A percentile compares a stretch with the other conserved stretches of the same genome.
These are phyloP conservation scores for Ophiodon elongatus DNA, from an alignment of 2,113 vertebrate genomes.

Conservation along the genomic window DNA sequence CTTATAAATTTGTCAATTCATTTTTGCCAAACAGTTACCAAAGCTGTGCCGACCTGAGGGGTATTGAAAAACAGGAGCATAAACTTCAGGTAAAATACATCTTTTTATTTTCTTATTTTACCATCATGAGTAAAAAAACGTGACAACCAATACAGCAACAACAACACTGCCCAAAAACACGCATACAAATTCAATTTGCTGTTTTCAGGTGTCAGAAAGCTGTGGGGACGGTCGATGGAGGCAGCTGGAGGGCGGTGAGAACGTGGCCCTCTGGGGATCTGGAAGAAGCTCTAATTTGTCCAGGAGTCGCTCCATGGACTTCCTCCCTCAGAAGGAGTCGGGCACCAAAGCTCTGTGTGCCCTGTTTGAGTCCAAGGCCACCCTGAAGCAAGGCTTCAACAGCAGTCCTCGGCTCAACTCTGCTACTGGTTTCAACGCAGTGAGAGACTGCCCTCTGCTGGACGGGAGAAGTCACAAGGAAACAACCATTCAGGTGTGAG, in stretches of 20 bases:
- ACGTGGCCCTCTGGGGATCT: not conserved
- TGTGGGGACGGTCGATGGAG: constrained; percentile 45
- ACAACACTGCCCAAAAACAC: not conserved
- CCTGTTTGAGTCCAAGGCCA: constrained; percentile 81
- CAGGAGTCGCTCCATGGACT: constrained; percentile 79
- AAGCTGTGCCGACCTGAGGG: constrained; percentile 76
- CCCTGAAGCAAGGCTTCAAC: constrained; percentile 38
- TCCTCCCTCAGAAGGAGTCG: constrained; percentile 49
- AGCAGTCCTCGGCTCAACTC: constrained; percentile 57
- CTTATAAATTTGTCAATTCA: constrained; percentile 4
- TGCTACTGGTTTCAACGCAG: not conserved
- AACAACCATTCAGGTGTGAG: constrained; percentile 58
- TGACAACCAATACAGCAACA: not conserved
- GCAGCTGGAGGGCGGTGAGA: constrained; percentile 34
- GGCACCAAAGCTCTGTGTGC: constrained; percentile 72
- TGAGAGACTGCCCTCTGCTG: constrained; percentile 54
- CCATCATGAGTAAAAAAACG: not conserved
- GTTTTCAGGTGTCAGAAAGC: constrained; percentile 51
- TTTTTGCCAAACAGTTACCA: constrained; percentile 84
- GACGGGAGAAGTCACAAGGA: constrained; percentile 55
- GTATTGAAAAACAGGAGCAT: constrained; percentile 49
- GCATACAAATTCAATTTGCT: not conserved
- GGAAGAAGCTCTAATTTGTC: constrained; percentile 23
- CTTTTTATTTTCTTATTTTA: not conserved
- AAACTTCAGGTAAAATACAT: constrained; percentile 78